These are phyloP conservation scores for Myopa tessellatipennis DNA, from an alignment of 2,888 invertebrate genomes.

Conservation along the genomic window DNA sequence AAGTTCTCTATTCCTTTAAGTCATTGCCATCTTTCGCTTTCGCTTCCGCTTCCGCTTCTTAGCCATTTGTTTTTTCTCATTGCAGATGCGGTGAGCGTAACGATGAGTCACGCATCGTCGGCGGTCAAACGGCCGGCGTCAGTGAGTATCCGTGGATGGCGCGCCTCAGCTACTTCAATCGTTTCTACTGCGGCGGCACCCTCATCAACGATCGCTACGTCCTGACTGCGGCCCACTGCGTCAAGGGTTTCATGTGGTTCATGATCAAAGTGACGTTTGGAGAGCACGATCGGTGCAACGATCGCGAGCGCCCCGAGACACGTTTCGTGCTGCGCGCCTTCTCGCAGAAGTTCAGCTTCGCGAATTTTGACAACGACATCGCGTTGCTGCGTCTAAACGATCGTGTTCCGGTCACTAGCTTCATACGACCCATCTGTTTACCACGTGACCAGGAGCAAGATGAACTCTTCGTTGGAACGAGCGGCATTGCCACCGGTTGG, in stretches of 20 bases:
- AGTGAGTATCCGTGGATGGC: constrained; percentile 94
- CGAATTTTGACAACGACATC: constrained; percentile 90
- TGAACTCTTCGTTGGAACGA: constrained; percentile 77
- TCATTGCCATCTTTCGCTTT: too few relatives aligned
- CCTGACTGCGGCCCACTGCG: constrained; percentile 88
- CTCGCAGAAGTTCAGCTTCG: constrained; percentile 83
- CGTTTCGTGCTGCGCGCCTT: constrained; percentile 82
- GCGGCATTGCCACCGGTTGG: constrained; percentile 86
- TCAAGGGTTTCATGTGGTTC: constrained; percentile 94
- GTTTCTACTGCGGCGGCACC: constrained; percentile 91
- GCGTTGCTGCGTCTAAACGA: constrained; percentile 85
- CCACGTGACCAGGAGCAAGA: constrained; percentile 77
- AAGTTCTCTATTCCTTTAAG: too few relatives aligned
- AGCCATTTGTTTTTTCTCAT: too few relatives aligned
- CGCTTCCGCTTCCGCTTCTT: too few relatives aligned
- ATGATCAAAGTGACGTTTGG: constrained; percentile 91
- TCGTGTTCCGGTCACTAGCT: constrained; percentile 80
- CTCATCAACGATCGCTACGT: constrained; percentile 89
- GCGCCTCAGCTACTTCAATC: constrained; percentile 84
- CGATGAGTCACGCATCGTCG: constrained; percentile 84
- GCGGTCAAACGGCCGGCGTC: constrained; percentile 79
- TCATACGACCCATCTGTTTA: constrained; percentile 85
- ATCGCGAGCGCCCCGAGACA: constrained; percentile 78
- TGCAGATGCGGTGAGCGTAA: constrained; percentile 82
- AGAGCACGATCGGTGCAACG: constrained; percentile 85